Evolutionary conservation across 2,888 invertebrate species (phyloP).

Genomic region (Patella pellucida): DNA sequence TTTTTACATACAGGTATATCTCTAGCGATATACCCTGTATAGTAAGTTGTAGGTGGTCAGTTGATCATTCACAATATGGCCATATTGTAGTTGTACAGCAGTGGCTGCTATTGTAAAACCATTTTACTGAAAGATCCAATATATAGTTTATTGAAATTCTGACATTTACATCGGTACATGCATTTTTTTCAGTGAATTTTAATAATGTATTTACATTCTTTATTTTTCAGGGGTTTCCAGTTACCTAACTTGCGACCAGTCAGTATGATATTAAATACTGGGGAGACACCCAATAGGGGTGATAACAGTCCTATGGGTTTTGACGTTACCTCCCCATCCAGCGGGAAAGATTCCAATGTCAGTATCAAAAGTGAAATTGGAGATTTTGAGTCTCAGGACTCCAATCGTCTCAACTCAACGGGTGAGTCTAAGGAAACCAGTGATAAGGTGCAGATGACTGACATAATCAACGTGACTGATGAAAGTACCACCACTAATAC

Average conservation of each 20-base stretch:
- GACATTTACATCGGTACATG: no score
- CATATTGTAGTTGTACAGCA: no score
- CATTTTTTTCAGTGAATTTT: neutral
- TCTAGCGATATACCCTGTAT: no score
- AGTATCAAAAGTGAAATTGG: conserved; percentile 69
- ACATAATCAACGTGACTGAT: conserved; percentile 55
- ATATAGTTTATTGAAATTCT: no score
- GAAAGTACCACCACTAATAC: conserved; percentile 55
- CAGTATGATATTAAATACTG: conserved; percentile 52
- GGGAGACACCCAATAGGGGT: conserved; percentile 74
- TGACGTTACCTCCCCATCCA: conserved; percentile 63
- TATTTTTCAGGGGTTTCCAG: conserved; percentile 53
- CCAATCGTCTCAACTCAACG: conserved; percentile 27
- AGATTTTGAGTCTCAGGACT: conserved; percentile 56
- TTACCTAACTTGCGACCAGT: conserved; percentile 61
- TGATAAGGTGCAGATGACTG: conserved; percentile 65
- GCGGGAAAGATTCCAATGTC: conserved; percentile 61
- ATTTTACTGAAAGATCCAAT: no score
- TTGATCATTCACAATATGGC: no score
- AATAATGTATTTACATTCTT: conserved; percentile 3
- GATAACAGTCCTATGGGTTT: conserved; percentile 63
- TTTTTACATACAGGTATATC: no score
- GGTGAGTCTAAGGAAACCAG: conserved; percentile 46
- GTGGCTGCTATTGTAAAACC: no score
- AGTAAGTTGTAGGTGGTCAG: no score